These are phyloP conservation scores for Enteromius radiatus DNA, from an alignment of 2,797 vertebrate species.

Conservation along the genomic window DNA sequence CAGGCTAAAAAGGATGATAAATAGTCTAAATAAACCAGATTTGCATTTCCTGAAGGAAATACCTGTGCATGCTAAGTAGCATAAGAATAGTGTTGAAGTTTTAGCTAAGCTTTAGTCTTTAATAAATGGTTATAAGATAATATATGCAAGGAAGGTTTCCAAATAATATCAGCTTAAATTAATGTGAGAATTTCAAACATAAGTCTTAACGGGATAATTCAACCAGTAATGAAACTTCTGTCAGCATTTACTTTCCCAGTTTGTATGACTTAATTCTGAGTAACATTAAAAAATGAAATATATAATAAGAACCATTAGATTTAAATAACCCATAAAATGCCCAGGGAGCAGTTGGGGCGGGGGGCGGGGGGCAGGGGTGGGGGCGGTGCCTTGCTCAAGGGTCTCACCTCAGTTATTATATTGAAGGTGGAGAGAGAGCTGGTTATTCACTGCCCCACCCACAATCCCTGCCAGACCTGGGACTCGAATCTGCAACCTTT, in stretches of 20 bases:
- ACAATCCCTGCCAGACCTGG: no score
- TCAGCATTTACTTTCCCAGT: not conserved
- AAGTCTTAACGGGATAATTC: not conserved
- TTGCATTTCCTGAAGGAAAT: conserved; percentile 22
- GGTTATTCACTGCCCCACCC: no score
- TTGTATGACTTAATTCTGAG: not conserved
- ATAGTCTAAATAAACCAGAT: conserved; percentile 73
- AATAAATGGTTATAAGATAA: conserved; percentile 16
- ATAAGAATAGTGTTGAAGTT: conserved; percentile 7
- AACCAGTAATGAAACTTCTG: not conserved
- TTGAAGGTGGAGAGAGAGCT: no score
- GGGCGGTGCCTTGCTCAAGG: no score
- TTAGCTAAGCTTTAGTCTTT: conserved; percentile 7
- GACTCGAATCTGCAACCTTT: no score
- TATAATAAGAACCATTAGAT: not conserved
- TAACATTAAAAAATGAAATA: not conserved
- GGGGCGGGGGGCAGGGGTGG: no score
- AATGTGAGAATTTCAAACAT: not conserved
- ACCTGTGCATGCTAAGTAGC: conserved; percentile 10
- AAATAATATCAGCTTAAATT: not conserved
- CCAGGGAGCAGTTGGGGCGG: no score
- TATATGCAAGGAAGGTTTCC: not conserved
- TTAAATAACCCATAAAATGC: not conserved
- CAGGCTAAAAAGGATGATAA: conserved; percentile 68
- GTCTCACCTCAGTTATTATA: no score